phyloP scores from a whole-genome alignment of 2,797 vertebrate genomes.

The Pseudocheirus occidentalis region DNA sequence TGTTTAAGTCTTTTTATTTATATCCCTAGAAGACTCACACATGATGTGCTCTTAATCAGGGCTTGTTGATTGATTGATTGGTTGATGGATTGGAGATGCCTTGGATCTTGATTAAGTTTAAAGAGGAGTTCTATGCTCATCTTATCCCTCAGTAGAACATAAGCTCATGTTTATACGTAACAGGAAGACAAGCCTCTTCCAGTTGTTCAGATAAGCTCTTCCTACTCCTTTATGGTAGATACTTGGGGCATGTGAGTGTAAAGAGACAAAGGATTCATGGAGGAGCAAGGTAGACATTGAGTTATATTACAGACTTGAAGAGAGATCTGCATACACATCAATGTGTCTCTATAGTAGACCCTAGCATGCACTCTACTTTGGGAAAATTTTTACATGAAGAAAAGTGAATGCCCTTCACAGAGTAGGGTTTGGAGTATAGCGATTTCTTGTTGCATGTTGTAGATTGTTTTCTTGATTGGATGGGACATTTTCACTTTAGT shows the following conservation, averaged over 20 bases:
- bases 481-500: background rate
- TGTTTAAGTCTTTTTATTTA: background rate
- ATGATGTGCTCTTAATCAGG: background rate
- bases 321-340: background rate
- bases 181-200: background rate
- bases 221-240: background rate
- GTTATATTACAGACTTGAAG: background rate
- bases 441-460: background rate
- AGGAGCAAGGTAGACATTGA: background rate
- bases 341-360: background rate
- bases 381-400: background rate
- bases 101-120: background rate
- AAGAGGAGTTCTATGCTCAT: background rate
- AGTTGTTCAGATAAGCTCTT: background rate
- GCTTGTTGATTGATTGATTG: background rate
- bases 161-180: background rate
- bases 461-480: background rate
- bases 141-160: background rate
- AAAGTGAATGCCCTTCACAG: background rate
- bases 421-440: background rate
- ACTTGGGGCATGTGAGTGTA: background rate
- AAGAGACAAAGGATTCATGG: background rate
- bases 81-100: no score
- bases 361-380: background rate
- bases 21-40: background rate